Evolutionary conservation across 2,888 invertebrate species (phyloP).

Genomic region (Eustalomyia histrio): DNA sequence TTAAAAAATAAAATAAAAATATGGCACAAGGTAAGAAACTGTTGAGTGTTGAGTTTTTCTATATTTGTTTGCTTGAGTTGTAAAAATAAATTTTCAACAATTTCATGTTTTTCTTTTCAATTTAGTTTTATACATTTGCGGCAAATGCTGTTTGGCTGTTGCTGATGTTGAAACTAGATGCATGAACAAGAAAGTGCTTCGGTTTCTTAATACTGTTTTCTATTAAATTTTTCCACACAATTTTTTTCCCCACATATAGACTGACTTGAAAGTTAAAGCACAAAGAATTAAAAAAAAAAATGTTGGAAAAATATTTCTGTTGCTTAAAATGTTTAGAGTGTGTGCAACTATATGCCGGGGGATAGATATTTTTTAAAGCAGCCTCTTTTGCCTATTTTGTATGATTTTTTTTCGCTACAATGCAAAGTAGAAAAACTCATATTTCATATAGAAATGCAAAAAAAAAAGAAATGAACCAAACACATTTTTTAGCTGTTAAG

Average conservation of each 20-base stretch:
- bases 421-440: conserved; percentile 41
- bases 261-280: conserved; percentile 26
- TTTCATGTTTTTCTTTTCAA: background rate
- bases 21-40: conserved; percentile 74
- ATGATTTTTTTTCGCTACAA: background rate
- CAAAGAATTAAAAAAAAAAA: conserved; percentile 3
- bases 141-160: background rate
- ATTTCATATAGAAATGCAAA: conserved; percentile 18
- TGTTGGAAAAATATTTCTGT: conserved; percentile 3
- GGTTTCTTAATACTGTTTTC: background rate
- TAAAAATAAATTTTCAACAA: conserved; percentile 24
- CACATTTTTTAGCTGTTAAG: conserved; percentile 34
- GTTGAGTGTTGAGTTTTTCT: conserved; percentile 53
- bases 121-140: background rate
- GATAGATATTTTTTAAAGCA: conserved; percentile 20
- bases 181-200: background rate
- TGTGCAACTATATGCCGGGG: conserved; percentile 33
- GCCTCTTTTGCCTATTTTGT: conserved; percentile 3
- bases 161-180: conserved; percentile 11
- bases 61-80: conserved; percentile 38
- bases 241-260: background rate
- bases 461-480: background rate
- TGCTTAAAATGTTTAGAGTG: conserved; percentile 17
- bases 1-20: conserved; percentile 70
- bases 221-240: background rate